Evolutionary conservation across 37 sponge, comb jelly and placozoan genomes (phyloP).

Genomic region (Ephydatia muelleri): DNA sequence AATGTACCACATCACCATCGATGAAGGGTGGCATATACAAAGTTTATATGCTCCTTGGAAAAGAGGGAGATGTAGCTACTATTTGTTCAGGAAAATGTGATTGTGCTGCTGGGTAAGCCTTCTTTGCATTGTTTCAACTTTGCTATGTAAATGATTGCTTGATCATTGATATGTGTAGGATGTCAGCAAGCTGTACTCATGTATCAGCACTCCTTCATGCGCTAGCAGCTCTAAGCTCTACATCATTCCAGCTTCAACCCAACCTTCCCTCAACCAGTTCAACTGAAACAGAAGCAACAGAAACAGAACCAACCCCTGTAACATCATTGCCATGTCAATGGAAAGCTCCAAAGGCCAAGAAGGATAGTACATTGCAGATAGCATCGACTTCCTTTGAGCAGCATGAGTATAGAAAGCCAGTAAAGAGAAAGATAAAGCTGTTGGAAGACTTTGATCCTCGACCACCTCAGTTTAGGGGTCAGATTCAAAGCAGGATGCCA

Average conservation of each 20-base stretch:
- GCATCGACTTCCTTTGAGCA: conserved; percentile 36
- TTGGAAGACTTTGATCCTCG: no score
- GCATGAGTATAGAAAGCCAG: conserved; percentile 38
- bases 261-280: neutral
- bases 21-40: conserved; percentile 40
- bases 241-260: conserved; percentile 17
- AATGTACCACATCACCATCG: conserved; percentile 12
- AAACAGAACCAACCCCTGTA: conserved; percentile 31
- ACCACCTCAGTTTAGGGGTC: no score
- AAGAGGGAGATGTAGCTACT: conserved; percentile 34
- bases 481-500: no score
- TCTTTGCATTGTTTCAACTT: neutral
- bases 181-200: conserved; percentile 67
- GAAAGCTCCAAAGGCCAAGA: conserved; percentile 47
- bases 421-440: no score
- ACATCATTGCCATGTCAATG: conserved; percentile 68
- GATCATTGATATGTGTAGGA: conserved; percentile 13
- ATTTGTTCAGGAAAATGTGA: conserved; percentile 52
- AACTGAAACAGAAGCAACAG: conserved; percentile 4
- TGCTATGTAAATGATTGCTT: neutral
- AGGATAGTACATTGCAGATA: conserved; percentile 39
- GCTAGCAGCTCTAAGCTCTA: conserved; percentile 23
- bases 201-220: conserved; percentile 71
- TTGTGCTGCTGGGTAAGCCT: conserved; percentile 71
- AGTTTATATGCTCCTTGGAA: conserved; percentile 35